Conservation (phyloP, 2,113 vertebrate species). For the Ceyx margarethae region DNA sequence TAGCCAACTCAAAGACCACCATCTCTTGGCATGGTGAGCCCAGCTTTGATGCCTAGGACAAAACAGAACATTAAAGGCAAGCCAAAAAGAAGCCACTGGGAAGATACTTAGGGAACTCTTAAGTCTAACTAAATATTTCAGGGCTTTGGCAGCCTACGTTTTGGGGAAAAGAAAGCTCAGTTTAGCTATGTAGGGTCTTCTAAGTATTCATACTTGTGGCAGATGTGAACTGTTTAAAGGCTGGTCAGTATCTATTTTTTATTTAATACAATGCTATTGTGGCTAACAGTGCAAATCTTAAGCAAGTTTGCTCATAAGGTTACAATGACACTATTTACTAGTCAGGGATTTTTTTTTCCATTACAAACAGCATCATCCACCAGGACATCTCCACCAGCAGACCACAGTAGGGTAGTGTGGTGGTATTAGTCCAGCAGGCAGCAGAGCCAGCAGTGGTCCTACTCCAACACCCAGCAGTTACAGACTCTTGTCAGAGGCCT, state of each 20-base stretch:
- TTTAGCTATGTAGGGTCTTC: neutral
- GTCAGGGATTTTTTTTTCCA: neutral
- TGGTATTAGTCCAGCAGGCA: neutral
- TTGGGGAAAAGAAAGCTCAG: neutral
- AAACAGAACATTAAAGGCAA: neutral
- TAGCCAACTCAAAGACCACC: neutral
- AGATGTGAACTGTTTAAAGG: neutral
- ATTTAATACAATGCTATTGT: neutral
- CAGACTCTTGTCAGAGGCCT: neutral
- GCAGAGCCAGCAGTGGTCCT: neutral
- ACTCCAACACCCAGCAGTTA: neutral
- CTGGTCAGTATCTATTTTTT: neutral
- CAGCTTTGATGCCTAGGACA: accelerated
- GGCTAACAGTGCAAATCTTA: neutral
- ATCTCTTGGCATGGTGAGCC: neutral
- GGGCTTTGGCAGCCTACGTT: neutral
- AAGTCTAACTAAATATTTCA: neutral
- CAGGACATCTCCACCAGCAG: neutral
- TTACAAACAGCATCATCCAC: neutral
- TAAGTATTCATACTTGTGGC: neutral
- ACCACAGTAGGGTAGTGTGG: neutral
- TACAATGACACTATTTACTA: neutral
- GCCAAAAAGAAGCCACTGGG: neutral
- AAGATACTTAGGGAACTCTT: neutral
- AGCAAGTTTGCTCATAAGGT: neutral